Evolutionary conservation across 2,888 invertebrate genomes (phyloP), one percentile per base, ranked within the genome.

Genomic region (Drosophila silvestris): DNA sequence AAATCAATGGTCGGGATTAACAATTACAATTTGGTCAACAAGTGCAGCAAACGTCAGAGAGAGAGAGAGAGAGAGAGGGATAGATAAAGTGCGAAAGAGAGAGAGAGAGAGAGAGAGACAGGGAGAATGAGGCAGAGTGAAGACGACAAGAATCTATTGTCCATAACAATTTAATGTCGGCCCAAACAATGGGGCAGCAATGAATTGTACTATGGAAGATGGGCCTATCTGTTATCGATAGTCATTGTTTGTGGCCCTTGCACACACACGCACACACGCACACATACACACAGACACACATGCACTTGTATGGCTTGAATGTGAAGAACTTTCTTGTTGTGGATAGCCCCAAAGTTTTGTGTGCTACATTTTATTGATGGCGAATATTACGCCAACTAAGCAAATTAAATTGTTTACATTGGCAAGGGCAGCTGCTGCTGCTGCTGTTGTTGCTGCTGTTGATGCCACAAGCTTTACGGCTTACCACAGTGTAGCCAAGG

Each of bases 381-480:
- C 82, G 90, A 80, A 89, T 87, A 87, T 85, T 81, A 89, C 83
- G 90, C 90, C 88, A 88, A 89, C 90, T 89, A 87, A 87, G 86
- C 86, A 89, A 87, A 89, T 89, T 89, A 87, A 87, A 89, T 87
- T 87, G 86, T 87, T 88, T 89, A 82, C 90, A 86, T 72, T 82
- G 88, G 63, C 74, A 76, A 59, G 54, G 37, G 47, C 59, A 63
- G 53, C 56, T 57, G 70, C 35, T 61, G 44, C 37, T 32, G 64
- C 52, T 5, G 35, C 5, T 44, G 22, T 5, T 53, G 16, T 4
- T 56, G 56, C 19, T 16, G 69, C 37, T 59, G 47, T 52, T 59
- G 44, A 39, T 26, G 58, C 57, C 68, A 59, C 70, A 67, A 72
- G 53, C 82, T 37, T 37, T 26, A 22, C 26, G 35, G 19, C 62